Conservation (phyloP, 2,797 vertebrate species). For the Parauchenoglanis punctatus region DNA sequence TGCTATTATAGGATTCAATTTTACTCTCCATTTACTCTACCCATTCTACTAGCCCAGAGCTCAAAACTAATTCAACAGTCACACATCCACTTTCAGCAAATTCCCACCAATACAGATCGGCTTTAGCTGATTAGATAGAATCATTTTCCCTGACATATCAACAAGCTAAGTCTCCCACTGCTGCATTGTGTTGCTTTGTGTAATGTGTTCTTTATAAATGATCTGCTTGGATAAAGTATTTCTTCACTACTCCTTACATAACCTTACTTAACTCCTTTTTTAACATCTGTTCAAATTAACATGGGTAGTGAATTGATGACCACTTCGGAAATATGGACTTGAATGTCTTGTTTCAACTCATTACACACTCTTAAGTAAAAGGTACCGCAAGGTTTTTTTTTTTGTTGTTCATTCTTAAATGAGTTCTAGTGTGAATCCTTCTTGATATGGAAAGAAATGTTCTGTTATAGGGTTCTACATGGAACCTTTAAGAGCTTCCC, state of each 20-base stretch:
- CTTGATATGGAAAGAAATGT: neutral
- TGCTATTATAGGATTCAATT: slow-evolving; percentile 56
- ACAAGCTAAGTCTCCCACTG: slow-evolving; percentile 30
- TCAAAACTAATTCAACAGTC: slow-evolving; percentile 35
- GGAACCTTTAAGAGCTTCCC: neutral
- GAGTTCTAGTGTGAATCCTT: neutral
- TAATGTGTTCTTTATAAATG: slow-evolving; percentile 41
- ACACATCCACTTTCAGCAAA: slow-evolving; percentile 42
- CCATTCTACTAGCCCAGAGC: slow-evolving; percentile 34
- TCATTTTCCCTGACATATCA: slow-evolving; percentile 52
- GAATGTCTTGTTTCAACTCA: neutral
- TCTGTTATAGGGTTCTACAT: neutral
- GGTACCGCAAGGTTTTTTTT: neutral
- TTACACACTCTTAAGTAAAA: neutral
- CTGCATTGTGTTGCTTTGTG: slow-evolving; percentile 22
- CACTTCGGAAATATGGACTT: slow-evolving; percentile 28
- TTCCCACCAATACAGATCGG: slow-evolving; percentile 39
- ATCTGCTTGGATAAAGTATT: slow-evolving; percentile 2
- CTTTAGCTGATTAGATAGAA: slow-evolving; percentile 59
- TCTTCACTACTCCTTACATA: neutral
- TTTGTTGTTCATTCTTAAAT: neutral
- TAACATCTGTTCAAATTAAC: neutral
- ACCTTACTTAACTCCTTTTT: neutral
- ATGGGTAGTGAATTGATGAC: neutral
- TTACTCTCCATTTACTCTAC: slow-evolving; percentile 53